Evolutionary conservation across 2,888 invertebrate genomes (phyloP).

Genomic region (Pristionchus arcanus): DNA sequence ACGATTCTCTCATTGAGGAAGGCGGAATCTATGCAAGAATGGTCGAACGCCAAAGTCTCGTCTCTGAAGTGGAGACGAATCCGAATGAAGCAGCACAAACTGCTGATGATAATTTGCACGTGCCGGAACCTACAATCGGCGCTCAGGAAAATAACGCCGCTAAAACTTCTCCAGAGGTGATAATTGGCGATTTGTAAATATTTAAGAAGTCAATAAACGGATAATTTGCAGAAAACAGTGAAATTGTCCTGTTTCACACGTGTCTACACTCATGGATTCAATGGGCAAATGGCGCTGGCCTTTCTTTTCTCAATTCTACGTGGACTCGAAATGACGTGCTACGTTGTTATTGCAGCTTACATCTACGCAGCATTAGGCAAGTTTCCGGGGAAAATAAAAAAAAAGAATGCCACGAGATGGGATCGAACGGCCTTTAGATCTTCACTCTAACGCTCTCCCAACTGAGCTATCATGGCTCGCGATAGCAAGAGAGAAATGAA

Average conservation of each 20-base stretch:
- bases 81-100: no score
- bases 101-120: no score
- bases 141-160: neutral
- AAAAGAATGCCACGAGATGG: slow-evolving; percentile 65
- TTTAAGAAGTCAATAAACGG: neutral
- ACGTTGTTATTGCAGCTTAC: neutral
- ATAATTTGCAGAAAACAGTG: neutral
- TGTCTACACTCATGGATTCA: neutral
- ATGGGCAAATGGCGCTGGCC: neutral
- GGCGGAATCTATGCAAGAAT: slow-evolving; percentile 17
- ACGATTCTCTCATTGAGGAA: neutral
- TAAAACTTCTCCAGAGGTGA: neutral
- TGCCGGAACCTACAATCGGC: neutral
- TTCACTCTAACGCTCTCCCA: slow-evolving; percentile 78
- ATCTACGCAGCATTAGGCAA: slow-evolving; percentile 22
- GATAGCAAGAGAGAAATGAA: neutral
- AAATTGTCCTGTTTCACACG: neutral
- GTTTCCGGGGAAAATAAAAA: neutral
- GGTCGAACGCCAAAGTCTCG: neutral
- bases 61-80: neutral
- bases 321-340: slow-evolving; percentile 24
- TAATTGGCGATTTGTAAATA: neutral
- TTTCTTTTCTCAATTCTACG: slow-evolving; percentile 26
- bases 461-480: slow-evolving; percentile 71
- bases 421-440: slow-evolving; percentile 77